phyloP scores from a whole-genome alignment of 2,113 vertebrate species.

The Urocitellus parryii region DNA sequence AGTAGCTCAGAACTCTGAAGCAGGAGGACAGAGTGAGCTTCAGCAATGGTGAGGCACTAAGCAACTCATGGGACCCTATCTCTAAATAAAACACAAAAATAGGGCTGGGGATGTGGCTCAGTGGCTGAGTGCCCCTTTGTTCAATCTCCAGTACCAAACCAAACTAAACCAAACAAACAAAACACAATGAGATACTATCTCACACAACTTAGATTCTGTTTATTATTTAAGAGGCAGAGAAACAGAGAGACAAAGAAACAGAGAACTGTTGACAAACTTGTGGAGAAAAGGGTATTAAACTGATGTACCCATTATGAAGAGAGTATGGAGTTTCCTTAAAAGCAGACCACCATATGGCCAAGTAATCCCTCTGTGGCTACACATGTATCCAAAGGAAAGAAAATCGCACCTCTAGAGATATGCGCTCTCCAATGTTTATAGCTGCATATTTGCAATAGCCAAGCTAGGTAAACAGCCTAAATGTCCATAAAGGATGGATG shows the following conservation, averaged over 20 bases:
- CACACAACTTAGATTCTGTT: background rate
- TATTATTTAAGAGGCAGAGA: background rate
- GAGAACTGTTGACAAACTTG: fast-evolving
- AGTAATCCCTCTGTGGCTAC: no score
- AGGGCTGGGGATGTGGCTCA: no score
- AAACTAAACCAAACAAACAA: no score
- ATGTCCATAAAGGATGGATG: background rate
- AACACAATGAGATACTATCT: background rate
- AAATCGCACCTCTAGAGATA: background rate
- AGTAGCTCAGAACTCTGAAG: no score
- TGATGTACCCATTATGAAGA: background rate
- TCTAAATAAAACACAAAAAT: no score
- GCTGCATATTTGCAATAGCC: background rate
- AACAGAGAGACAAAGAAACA: no score
- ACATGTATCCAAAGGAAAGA: background rate
- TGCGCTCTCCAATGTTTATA: background rate
- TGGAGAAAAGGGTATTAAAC: background rate
- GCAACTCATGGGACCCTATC: no score
- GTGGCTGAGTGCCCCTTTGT: no score
- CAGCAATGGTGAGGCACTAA: no score
- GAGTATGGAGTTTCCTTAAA: background rate
- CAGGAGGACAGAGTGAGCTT: no score
- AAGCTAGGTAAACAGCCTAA: background rate
- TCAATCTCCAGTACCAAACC: no score
- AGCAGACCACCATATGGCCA: no score